Evolutionary conservation across 2,888 invertebrate genomes (phyloP), one percentile per base, ranked within the genome.

Genomic region (Lottia gigantea): DNA sequence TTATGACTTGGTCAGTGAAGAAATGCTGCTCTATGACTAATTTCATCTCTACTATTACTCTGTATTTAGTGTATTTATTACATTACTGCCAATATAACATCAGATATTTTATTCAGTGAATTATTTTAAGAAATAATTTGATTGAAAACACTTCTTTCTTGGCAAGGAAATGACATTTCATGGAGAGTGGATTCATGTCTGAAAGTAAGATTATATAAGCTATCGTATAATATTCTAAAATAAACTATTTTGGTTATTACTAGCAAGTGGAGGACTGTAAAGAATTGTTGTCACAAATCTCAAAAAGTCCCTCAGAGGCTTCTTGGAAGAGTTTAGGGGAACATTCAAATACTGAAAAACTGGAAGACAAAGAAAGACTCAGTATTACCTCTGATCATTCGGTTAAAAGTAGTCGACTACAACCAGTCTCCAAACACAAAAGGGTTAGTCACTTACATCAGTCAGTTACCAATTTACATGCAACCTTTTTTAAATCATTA

Each of bases 221-320:
- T 8, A 40, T 11, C 2, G 2, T 16, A 26, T n/a, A 14, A 31
- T 16, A 26, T 63, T 25, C 25, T 63, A 63, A 26, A 31, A 63
- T n/a, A 31, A 25, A 26, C 4, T 26, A 12, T 45, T 64, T 16
- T 64, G 23, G 49, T 40, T 63, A 19, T 55, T 67, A 67, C 31
- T 64, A 77, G 75, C 72, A 75, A 72, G 75, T 73, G 74, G 76
- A 74, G 25, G 77, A 75, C n/a, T 64, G 74, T 7, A 73, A 79
- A 19, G 81, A 82, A 31, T 76, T 76, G 45, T 65, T 81, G 12
- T 79, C 79, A 46, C 74, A 80, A 25, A 92, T 94, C 85, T 94
- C 94, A 79, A 95, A 96, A 90, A 95, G 96, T 71, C 95, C 96
- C 66, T 96, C 96, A 77, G 95, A 94, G 89, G 94, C 93, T 89